phyloP scores from a whole-genome alignment of 2,113 vertebrate species.

The Prunella fulvescens region DNA sequence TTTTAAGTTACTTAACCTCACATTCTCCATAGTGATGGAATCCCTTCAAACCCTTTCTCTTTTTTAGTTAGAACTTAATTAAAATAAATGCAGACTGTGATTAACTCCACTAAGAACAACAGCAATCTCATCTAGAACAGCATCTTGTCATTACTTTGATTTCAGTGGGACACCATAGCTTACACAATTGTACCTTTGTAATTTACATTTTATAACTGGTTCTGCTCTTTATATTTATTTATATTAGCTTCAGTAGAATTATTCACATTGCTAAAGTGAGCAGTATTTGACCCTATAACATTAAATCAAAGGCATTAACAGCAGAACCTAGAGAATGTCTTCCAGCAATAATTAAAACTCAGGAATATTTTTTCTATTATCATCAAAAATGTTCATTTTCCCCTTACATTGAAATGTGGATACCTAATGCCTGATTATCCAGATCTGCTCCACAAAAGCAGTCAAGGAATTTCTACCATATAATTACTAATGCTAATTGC shows the following conservation, averaged over 20 bases:
- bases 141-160: neutral
- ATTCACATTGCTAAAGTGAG: neutral
- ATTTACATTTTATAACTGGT: neutral
- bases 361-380: neutral
- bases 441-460: neutral
- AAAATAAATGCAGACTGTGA: neutral
- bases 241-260: neutral
- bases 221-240: neutral
- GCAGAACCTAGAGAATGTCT: slow-evolving; percentile 1
- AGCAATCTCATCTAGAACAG: neutral
- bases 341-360: slow-evolving; percentile 30
- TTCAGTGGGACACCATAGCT: neutral
- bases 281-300: neutral
- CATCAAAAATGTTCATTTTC: neutral
- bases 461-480: neutral
- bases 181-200: neutral
- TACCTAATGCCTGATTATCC: neutral
- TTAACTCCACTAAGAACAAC: neutral
- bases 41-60: neutral
- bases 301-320: slow-evolving; percentile 8
- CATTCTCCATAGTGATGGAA: neutral
- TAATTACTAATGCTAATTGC: neutral
- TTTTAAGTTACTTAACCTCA: neutral
- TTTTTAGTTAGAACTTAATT: neutral
- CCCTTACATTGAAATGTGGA: neutral